Base-by-base conservation (phyloP, 1,140 invertebrate species). In the Mesaphorura yosii region DNA sequence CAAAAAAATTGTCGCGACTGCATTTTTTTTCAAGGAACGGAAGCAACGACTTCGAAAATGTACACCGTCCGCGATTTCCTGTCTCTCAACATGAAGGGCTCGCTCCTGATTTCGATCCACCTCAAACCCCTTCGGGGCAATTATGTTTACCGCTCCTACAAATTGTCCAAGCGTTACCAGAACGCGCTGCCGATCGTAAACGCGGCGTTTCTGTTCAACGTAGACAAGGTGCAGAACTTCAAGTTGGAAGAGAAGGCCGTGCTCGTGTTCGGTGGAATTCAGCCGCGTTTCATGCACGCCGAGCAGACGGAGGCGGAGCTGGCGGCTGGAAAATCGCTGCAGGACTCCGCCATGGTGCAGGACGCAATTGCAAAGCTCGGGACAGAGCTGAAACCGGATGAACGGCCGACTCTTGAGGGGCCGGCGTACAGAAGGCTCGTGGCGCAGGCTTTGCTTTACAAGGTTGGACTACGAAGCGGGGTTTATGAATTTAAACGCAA, bases 111-210 rank as follows among this genome's bases (percentile, higher is more conserved):
- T 5, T 48, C 25, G 5, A 29, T 48, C 19, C 14, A 50, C 17
- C 19, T 50, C 4, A 34, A 34, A 38, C 20, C 57, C 4, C 44
- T 64, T 64, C 34, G 55, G 64, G 45, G 57, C 6, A 22, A 39
- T 17, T 39, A 50, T 23, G 5, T 44, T 26, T 53, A 38, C 34
- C 15, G 42, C 2, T 27, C 55, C 0, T 66, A 48, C 40, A 62
- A 65, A 50, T 29, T 39, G 37, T 59, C 84, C 78, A 78, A 79
- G 0, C 73, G 84, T 57, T 78, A 79, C 2, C 83, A 86, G 72
- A 89, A 88, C 67, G 77, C 85, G 0, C 83, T 88, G 64, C 85
- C 86, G 0, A 78, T 82, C 60, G 80, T 90, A 0, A 88, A 86
- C 66, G 83, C 83, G 7, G 86, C 80, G 3, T 88, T 91, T 65